Evolutionary conservation across 2,888 invertebrate species (phyloP), one percentile per base, ranked within the genome.

Genomic region (Halictus ligatus): DNA sequence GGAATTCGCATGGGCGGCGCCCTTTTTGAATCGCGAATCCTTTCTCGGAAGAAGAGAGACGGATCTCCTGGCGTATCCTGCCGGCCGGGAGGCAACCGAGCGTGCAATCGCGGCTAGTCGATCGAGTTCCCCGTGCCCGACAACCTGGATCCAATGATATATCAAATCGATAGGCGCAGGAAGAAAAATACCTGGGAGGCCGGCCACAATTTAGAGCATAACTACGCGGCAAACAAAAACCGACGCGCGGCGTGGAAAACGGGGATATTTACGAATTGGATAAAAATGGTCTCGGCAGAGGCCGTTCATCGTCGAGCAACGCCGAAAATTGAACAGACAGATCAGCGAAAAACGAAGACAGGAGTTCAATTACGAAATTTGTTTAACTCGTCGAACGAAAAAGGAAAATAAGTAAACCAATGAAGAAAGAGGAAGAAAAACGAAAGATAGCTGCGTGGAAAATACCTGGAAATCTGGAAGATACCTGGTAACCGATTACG

Each of bases 1-100:
- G 89, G 90, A 88, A 89, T 89, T 87, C 69, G 84, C 84, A 85
- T 81, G 86, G 86, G 89, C 91, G 90, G 89, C 83, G 84, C 87
- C 60, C 54, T 87, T 89, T 86, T 88, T 87, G 87, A 86, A 85
- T 85, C 86, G 86, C 86, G 86, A 82, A 86, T 86, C 89, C 90
- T 84, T 89, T 90, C 89, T 87, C 78, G 88, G 88, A 91, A 89
- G 87, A 60, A 73, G 79, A 81, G 83, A 82, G 80, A 80, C 78
- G 80, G 80, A 84, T 76, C 80, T 54, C 54, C 58, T 76, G 75
- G 73, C 76, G 84, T 86, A 29, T 75, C 60, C 78, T 79, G 54
- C 46, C 60, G 60, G 60, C 46, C 84, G 73, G 80, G 78, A 76
- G 75, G 67, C 69, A 76, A 40, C 81, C 79, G 81, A 71, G 76